Evolutionary conservation across 2,888 invertebrate species (phyloP).

Genomic region (Drosophila ustulata): DNA sequence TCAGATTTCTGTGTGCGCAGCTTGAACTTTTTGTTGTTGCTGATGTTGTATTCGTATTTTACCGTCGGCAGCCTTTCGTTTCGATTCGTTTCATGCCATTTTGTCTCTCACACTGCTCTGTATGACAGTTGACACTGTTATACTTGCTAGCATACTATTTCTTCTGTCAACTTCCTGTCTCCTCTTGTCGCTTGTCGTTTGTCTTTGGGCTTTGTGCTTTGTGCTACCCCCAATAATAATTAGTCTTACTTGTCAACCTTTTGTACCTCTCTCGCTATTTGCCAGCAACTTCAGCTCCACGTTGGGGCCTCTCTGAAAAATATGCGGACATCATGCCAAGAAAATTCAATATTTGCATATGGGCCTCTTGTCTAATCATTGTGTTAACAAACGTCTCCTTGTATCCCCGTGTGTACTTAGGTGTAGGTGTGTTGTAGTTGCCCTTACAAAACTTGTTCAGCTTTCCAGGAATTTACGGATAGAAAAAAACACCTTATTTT

Average conservation of each 20-base stretch:
- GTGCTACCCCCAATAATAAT: conserved; percentile 49
- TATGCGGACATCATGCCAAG: conserved; percentile 39
- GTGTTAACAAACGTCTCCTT: conserved; percentile 56
- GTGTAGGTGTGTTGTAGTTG: conserved; percentile 62
- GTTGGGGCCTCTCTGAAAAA: conserved; percentile 14
- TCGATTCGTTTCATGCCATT: conserved; percentile 58
- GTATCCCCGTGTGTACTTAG: conserved; percentile 41
- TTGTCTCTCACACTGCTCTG: conserved; percentile 31
- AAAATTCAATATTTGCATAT: conserved; percentile 67
- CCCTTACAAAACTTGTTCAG: conserved; percentile 34
- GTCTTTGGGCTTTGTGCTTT: conserved; percentile 18
- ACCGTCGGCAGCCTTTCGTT: conserved; percentile 55
- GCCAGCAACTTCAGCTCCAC: conserved; percentile 6
- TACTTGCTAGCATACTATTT: conserved; percentile 37
- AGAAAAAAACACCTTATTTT: conserved; percentile 22
- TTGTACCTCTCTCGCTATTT: conserved; percentile 32
- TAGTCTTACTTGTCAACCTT: conserved; percentile 57
- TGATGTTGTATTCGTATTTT: conserved; percentile 5
- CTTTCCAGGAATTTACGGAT: conserved; percentile 55
- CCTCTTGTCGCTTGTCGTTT: background rate
- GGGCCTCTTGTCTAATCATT: conserved; percentile 72
- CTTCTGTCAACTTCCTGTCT: conserved; percentile 61
- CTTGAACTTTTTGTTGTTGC: conserved; percentile 23
- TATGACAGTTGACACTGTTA: conserved; percentile 56
- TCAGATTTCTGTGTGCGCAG: conserved; percentile 53